phyloP scores from a whole-genome alignment of 2,113 vertebrate species.

The Myotis lucifugus region DNA sequence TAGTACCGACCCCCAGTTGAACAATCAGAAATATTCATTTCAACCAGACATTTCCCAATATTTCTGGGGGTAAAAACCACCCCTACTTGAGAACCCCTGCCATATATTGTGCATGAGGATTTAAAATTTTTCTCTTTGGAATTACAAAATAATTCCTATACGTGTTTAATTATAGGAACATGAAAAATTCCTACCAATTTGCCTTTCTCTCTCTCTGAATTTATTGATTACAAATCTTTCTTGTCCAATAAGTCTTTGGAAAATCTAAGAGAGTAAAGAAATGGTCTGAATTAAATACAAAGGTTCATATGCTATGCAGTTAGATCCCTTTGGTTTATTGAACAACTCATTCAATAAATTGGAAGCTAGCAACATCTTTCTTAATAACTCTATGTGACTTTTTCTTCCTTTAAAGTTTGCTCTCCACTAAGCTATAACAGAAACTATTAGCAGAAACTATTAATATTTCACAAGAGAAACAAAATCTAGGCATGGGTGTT shows the following conservation, averaged over 20 bases:
- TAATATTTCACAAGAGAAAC: not conserved
- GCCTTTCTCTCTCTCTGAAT: not conserved
- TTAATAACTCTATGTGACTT: constrained; percentile 21
- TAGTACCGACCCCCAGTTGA: not conserved
- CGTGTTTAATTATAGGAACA: not conserved
- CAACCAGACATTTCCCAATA: not conserved
- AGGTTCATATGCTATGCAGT: constrained; percentile 44
- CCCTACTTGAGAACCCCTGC: not conserved
- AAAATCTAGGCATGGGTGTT: constrained; percentile 16
- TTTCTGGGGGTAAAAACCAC: not conserved
- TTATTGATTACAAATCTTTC: constrained; percentile 42
- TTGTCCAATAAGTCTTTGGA: not conserved
- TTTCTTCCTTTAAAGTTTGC: constrained; percentile 26
- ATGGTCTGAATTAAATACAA: constrained; percentile 22
- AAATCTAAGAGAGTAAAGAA: not conserved
- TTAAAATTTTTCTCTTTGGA: not conserved
- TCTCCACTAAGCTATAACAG: not conserved
- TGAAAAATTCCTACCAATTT: constrained; percentile 2
- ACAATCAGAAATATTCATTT: not conserved
- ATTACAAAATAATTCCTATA: constrained; percentile 12
- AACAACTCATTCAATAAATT: constrained; percentile 47
- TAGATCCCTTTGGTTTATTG: constrained; percentile 31
- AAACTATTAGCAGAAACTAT: not conserved
- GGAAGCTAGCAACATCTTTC: constrained; percentile 3
- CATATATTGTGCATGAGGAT: not conserved